Base-by-base conservation (phyloP, 2,888 invertebrate genomes). In the Leptopterna dolabrata region DNA sequence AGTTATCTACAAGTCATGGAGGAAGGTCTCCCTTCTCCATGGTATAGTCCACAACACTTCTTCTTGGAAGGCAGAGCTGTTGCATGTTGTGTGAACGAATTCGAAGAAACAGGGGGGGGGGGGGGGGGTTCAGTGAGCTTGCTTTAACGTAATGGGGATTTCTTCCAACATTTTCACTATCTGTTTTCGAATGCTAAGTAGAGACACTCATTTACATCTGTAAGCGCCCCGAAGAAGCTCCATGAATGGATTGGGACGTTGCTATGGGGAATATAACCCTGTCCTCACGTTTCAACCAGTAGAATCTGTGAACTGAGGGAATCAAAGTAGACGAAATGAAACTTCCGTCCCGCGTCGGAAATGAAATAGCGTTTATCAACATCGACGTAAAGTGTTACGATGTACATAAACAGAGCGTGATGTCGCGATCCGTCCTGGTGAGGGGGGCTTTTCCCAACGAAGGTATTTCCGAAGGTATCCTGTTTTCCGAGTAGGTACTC, bases 131-230 rank as follows among this genome's bases (percentile, higher is more conserved):
- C 63, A 63, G 24, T 24, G 63, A 63, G 24, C 9, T 24, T 63
- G 24, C 63, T 63, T 63, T 63, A 6, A 63, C 11, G 3, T 63
- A 63, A 63, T 63, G 63, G 63, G 63, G n/a, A 24, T 63, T 63
- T 24, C 63, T 63, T 24, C 63, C 13, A 24, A 63, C 63, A 27
- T 63, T 63, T 63, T 63, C 63, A 63, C 63, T 24, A 63, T 63
- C 63, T 63, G 24, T 63, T 63, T 63, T 63, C 63, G 63, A 63
- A 63, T 63, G 63, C 63, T 63, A 63, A 63, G 63, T 24, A 63
- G 63, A 63, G 63, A 63, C 63, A 24, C 63, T 63, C 63, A 24
- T 63, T 63, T 63, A 63, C 63, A 63, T 63, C 63, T 24, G 27
- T 24, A 63, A 24, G 63, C 63, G 63, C 63, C 24, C 13, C 63